Base-by-base conservation (phyloP, 2,888 invertebrate species). In the Campopleginae sp. region DNA sequence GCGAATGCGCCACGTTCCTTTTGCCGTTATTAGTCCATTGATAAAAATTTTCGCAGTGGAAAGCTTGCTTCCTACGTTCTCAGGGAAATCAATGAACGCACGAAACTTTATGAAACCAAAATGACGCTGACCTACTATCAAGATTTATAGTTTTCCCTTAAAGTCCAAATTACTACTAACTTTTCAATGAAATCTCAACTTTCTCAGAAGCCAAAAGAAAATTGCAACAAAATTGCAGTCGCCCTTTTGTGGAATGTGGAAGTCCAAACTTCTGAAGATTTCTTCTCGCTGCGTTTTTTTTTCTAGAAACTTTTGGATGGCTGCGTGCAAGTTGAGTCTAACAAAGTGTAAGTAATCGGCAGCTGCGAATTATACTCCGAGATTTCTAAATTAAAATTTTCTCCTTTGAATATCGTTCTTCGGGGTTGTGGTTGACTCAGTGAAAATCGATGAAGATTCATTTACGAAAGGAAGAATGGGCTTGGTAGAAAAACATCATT, bases 11-110 rank as follows among this genome's bases (percentile, higher is more conserved):
- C 14, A 14, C 58, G 23, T 58, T 46, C 12, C 31, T 31, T 78
- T 74, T 78, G 61, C 38, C 0, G 38, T 82, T 82, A 82, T 74
- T 66, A 44, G 70, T 23, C 71, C 61, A 82, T 82, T 78, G 77
- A 82, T 66, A 14, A 66, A 78, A 72, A 76, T 48, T 65, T 78
- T 58, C 10, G 3, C 27, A 27, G 14, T 14, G 14, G 19, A 48
- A 27, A 70, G 31, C 31, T 77, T 72, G 17, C 42, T 8, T 23
- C 66, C 19, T 33, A 17, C 38, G 61, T 75, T 27, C 19, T 44
- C 54, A 10, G 5, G 17, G 23, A 70, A 58, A 48, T 80, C 70
- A 33, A 58, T 27, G 46, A 61, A 70, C 33, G 61, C 33, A n/a
- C 10, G 46, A 31, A 70, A 48, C 19, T 44, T 17, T 4, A 54